Percentiles rank a stretch among this genome's conserved stretches.
These are phyloP conservation scores for Dexiosoma caninum DNA, from an alignment of 2,888 invertebrate genomes.

Conservation along the genomic window DNA sequence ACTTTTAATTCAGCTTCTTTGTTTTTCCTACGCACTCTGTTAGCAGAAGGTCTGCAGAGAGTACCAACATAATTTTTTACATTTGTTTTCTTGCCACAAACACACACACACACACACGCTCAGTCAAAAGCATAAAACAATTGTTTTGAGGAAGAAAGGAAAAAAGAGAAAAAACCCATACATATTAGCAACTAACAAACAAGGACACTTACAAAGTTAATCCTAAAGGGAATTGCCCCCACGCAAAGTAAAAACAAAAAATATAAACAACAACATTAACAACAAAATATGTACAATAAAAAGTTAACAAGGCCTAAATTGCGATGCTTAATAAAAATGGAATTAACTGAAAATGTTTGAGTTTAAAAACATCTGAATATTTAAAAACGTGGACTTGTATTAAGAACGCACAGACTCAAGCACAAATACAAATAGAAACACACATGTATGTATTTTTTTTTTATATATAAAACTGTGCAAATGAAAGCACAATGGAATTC, in stretches of 20 bases:
- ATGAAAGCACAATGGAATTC: conserved; percentile 1
- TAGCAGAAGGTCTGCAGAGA: too few species aligned
- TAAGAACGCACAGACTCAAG: conserved; percentile 4
- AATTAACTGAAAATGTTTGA: conserved; percentile 46
- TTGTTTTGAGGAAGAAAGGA: conserved; percentile 13
- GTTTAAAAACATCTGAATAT: conserved; percentile 22
- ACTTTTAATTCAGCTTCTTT: too few species aligned
- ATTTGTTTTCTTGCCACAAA: too few species aligned
- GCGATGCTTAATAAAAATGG: conserved; percentile 62
- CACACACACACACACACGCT: too few species aligned
- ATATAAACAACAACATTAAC: conserved; percentile 1
- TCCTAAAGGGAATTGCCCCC: conserved; percentile 50
- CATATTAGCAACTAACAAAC: conserved; percentile 1
- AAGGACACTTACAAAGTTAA: conserved; percentile 54
- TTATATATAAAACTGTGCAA: not conserved
- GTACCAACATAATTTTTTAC: too few species aligned
- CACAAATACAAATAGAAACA: not conserved
- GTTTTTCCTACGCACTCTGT: not conserved
- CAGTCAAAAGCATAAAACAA: conserved; percentile 28
- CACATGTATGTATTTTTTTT: not conserved
- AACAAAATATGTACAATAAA: conserved; percentile 48
- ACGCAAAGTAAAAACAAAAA: not conserved
- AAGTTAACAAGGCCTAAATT: conserved; percentile 63
- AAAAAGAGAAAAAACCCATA: not conserved
- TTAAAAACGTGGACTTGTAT: conserved; percentile 21